A percentile compares a stretch with the other conserved stretches of the same genome.
These are phyloP conservation scores for Coptotermes formosanus DNA, from an alignment of 1,140 invertebrate genomes.

Conservation along the genomic window DNA sequence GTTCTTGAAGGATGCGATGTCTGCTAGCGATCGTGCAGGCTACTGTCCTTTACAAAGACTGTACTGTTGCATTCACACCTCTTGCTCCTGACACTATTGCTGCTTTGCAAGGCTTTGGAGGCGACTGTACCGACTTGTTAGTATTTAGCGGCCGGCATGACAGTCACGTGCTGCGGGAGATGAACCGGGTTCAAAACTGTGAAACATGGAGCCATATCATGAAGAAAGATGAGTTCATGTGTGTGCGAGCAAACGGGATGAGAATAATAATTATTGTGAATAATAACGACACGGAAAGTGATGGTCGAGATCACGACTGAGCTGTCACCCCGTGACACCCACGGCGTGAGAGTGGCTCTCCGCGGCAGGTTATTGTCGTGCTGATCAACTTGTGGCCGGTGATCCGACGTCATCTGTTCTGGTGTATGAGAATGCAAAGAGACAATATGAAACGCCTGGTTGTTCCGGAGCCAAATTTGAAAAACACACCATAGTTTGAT, in stretches of 20 bases:
- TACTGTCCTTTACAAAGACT: too few relatives aligned
- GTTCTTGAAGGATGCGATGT: too few relatives aligned
- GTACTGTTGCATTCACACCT: too few relatives aligned
- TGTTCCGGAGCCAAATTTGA: too few relatives aligned
- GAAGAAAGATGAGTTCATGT: constrained; percentile 14
- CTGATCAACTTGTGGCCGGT: not conserved
- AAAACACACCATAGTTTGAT: too few relatives aligned
- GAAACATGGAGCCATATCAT: not conserved
- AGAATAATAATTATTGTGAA: constrained; percentile 15
- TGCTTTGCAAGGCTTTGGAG: not conserved
- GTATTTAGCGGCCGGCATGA: not conserved
- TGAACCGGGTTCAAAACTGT: not conserved
- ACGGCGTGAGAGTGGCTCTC: not conserved
- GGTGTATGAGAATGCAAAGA: too few relatives aligned
- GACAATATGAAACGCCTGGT: too few relatives aligned
- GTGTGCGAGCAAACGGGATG: not conserved
- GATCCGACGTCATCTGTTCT: not conserved
- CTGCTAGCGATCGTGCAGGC: too few relatives aligned
- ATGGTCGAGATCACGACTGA: not conserved
- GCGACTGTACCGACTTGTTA: not conserved
- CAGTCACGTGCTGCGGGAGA: not conserved
- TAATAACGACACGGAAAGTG: constrained; percentile 5
- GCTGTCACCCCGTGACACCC: not conserved
- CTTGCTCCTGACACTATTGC: too few relatives aligned
- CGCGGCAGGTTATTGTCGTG: not conserved